Evolutionary conservation across 2,797 vertebrate genomes (phyloP).

Genomic region (Schizopygopsis malacanthus): DNA sequence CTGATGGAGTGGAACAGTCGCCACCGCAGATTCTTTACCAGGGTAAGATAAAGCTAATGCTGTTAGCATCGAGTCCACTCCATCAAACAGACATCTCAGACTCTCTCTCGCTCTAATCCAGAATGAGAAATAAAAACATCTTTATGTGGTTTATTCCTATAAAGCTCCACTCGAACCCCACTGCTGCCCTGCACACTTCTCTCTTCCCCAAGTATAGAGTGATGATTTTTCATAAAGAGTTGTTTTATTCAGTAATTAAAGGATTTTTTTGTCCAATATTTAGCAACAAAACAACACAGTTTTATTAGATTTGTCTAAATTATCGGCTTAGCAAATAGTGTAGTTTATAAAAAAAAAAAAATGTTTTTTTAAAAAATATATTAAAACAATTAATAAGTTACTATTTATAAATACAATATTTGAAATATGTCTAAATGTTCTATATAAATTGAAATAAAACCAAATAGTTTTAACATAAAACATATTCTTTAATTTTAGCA

Average conservation of each 20-base stretch:
- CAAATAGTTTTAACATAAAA: no score
- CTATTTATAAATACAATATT: no score
- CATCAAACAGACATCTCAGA: slow-evolving; percentile 52
- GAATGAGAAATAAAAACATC: slow-evolving; percentile 30
- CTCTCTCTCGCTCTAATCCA: slow-evolving; percentile 46
- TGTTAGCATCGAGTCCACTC: slow-evolving; percentile 37
- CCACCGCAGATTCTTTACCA: slow-evolving; percentile 70
- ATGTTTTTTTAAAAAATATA: no score
- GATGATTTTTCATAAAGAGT: not conserved
- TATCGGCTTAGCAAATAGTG: not conserved
- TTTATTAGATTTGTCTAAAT: not conserved
- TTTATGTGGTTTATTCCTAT: slow-evolving; percentile 10
- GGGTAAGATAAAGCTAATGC: slow-evolving; percentile 67
- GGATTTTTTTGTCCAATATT: not conserved
- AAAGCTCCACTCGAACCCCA: not conserved
- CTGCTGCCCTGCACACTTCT: slow-evolving; percentile 7
- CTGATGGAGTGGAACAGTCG: slow-evolving; percentile 68
- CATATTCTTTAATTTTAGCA: no score
- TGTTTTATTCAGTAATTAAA: not conserved
- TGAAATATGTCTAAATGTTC: no score
- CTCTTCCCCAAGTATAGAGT: not conserved
- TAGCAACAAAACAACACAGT: not conserved
- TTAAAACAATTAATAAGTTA: no score
- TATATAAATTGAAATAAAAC: no score
- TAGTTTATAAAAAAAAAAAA: not conserved